phyloP scores from a whole-genome alignment of 2,113 vertebrate species.

The Nettapus auritus region DNA sequence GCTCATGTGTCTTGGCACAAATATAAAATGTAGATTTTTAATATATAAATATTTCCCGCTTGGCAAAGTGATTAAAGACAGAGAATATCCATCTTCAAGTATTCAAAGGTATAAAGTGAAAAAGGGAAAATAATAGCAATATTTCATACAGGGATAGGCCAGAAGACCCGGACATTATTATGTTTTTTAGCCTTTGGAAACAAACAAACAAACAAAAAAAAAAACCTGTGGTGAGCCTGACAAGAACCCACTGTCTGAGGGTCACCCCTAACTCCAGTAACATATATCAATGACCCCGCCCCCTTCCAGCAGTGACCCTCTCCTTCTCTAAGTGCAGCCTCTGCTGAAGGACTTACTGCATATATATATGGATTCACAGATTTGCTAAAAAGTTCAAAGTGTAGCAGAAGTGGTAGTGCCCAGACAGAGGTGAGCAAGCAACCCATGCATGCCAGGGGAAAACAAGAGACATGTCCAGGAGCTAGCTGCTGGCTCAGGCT shows the following conservation, averaged over 20 bases:
- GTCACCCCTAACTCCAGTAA: not conserved
- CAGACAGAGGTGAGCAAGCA: rapidly evolving
- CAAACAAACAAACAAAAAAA: not conserved
- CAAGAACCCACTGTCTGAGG: not conserved
- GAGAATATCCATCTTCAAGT: not conserved
- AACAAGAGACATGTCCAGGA: not conserved
- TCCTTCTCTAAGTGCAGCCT: not conserved
- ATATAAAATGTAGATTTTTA: constrained; percentile 28
- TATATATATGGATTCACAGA: not conserved
- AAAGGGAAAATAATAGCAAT: constrained; percentile 11
- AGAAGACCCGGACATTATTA: not conserved
- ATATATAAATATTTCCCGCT: constrained; percentile 25
- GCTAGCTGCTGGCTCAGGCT: not conserved
- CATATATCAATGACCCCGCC: not conserved
- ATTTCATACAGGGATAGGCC: not conserved
- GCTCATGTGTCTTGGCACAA: constrained; percentile 26
- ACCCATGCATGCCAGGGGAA: rapidly evolving
- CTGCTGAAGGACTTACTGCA: no score
- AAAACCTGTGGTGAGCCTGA: not conserved
- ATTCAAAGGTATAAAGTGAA: constrained; percentile 22
- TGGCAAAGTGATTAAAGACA: constrained; percentile 49
- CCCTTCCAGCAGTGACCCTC: not conserved
- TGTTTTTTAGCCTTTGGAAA: not conserved
- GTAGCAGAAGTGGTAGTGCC: not conserved
- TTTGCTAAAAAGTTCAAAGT: not conserved